Evolutionary conservation across 2,113 vertebrate species (phyloP).

Genomic region (Nothobranchius kuhntae): DNA sequence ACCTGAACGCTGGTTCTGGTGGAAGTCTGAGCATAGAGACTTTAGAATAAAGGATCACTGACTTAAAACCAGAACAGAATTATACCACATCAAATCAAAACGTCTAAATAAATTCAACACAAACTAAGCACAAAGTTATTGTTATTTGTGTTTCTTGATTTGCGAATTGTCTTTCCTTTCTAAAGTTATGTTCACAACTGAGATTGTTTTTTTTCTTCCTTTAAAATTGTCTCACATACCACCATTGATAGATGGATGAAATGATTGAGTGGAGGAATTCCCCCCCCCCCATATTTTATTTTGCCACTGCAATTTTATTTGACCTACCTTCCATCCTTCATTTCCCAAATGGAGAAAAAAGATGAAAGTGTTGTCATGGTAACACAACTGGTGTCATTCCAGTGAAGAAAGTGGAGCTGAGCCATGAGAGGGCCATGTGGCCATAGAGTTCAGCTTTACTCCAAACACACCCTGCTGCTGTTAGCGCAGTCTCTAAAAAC

Average conservation of each 20-base stretch:
- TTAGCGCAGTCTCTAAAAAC: no score
- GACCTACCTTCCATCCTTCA: slow-evolving; percentile 19
- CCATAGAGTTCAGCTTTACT: slow-evolving; percentile 8
- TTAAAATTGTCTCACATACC: background rate
- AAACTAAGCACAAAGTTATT: background rate
- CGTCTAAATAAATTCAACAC: no score
- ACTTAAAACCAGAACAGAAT: no score
- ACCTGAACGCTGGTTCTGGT: no score
- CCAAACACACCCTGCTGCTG: no score
- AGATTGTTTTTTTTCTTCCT: background rate
- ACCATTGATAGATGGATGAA: background rate
- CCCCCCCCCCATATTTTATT: background rate
- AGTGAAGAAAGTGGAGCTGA: slow-evolving; percentile 44
- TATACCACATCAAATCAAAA: no score
- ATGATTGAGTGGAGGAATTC: no score
- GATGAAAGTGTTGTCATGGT: slow-evolving; percentile 57
- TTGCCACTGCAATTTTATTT: slow-evolving; percentile 24
- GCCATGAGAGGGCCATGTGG: slow-evolving; percentile 23
- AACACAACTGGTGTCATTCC: slow-evolving; percentile 28
- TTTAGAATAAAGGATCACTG: no score
- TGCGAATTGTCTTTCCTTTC: background rate
- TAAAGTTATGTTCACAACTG: background rate
- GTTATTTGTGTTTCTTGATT: background rate
- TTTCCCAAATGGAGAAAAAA: background rate
- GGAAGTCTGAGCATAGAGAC: no score